Evolutionary conservation across 2,113 vertebrate species (phyloP).

Genomic region (Anguilla rostrata): DNA sequence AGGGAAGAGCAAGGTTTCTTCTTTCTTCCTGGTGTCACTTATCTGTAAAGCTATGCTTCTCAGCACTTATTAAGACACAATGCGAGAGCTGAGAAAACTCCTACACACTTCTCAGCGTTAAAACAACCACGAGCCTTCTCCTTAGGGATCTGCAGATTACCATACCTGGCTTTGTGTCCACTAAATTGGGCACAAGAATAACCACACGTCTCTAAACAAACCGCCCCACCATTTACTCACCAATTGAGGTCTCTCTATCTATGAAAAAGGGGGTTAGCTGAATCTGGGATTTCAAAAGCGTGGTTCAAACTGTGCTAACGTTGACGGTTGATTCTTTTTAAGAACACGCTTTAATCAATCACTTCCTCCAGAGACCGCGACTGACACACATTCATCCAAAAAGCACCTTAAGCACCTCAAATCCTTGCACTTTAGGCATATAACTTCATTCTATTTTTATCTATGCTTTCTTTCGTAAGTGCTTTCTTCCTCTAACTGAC

Average conservation of each 20-base stretch:
- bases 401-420: no score
- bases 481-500: no score
- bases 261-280: background rate
- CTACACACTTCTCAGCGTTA: conserved; percentile 33
- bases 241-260: background rate
- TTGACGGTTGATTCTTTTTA: background rate
- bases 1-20: conserved; percentile 12
- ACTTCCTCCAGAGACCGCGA: background rate
- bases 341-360: background rate
- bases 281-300: background rate
- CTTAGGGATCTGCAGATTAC: conserved; percentile 26
- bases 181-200: conserved; percentile 7
- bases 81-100: conserved; percentile 25
- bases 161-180: conserved; percentile 13
- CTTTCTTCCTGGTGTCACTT: conserved; percentile 29
- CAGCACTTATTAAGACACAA: conserved; percentile 35
- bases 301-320: background rate
- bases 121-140: conserved; percentile 9
- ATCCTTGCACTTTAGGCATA: no score
- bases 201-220: background rate
- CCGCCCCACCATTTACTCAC: background rate
- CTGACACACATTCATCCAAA: no score
- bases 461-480: no score
- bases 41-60: conserved; percentile 22
- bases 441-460: no score